Conservation (phyloP, 2,888 invertebrate species). For the Drosophila niveifrons region DNA sequence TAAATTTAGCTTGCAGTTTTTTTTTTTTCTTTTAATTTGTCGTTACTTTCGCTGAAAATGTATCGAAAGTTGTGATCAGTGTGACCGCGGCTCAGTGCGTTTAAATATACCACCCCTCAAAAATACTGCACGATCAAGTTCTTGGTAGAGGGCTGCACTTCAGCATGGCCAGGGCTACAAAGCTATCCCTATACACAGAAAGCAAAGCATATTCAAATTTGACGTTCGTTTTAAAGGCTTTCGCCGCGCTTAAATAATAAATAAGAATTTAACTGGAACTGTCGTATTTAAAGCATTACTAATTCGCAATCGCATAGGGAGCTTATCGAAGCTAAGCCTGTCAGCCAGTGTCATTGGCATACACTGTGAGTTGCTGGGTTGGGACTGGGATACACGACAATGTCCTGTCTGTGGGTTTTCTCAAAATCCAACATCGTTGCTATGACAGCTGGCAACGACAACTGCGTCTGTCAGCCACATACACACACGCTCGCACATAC, state of each 20-base stretch:
- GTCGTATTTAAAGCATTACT: slow-evolving; percentile 24
- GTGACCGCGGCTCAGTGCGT: too few relatives aligned
- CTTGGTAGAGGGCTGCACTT: too few relatives aligned
- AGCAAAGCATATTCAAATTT: not conserved
- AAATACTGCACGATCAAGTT: too few relatives aligned
- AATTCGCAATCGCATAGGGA: slow-evolving; percentile 42
- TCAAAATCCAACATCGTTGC: slow-evolving; percentile 60
- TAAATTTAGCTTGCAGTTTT: too few relatives aligned
- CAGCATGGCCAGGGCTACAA: too few relatives aligned
- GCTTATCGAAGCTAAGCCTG: slow-evolving; percentile 52
- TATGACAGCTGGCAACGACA: slow-evolving; percentile 67
- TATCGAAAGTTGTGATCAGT: too few relatives aligned
- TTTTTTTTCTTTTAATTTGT: too few relatives aligned
- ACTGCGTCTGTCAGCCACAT: slow-evolving; percentile 56
- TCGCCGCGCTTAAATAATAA: not conserved
- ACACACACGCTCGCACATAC: not conserved
- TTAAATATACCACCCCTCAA: too few relatives aligned
- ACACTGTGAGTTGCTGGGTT: not conserved
- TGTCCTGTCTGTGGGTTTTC: slow-evolving; percentile 65
- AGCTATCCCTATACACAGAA: too few relatives aligned
- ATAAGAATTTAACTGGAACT: not conserved
- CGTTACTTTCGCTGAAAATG: too few relatives aligned
- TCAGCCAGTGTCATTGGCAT: slow-evolving; percentile 44
- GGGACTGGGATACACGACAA: slow-evolving; percentile 23
- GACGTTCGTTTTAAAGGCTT: not conserved